Conservation (phyloP, 2,797 vertebrate species). For the Ctenopoma kingsleyae region DNA sequence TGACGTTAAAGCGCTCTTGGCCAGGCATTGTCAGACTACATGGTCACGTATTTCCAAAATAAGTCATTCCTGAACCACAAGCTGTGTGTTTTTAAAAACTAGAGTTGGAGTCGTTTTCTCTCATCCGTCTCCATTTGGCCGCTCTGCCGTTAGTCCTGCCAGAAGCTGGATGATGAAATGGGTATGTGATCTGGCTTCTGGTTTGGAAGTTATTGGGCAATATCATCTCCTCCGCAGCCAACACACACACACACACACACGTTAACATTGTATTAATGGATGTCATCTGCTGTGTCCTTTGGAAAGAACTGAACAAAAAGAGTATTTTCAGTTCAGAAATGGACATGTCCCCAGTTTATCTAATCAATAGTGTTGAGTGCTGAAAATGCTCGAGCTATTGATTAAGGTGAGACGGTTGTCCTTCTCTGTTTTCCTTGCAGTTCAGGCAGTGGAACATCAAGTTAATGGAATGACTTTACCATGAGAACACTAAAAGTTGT, state of each 20-base stretch:
- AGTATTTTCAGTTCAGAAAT: conserved; percentile 51
- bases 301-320: conserved; percentile 37
- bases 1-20: conserved; percentile 46
- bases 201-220: conserved; percentile 76
- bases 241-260: conserved; percentile 21
- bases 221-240: conserved; percentile 31
- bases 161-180: conserved; percentile 62
- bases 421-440: conserved; percentile 34
- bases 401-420: conserved; percentile 51
- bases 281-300: conserved; percentile 71
- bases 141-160: conserved; percentile 60
- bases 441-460: conserved; percentile 42
- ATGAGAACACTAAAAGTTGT: conserved; percentile 25
- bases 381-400: conserved; percentile 66
- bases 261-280: conserved; percentile 70
- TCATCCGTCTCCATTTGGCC: conserved; percentile 60
- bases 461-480: conserved; percentile 33
- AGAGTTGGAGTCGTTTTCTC: not conserved
- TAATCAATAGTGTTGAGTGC: conserved; percentile 71
- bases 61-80: conserved; percentile 33
- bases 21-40: conserved; percentile 45
- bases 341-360: conserved; percentile 50
- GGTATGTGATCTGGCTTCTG: conserved; percentile 62
- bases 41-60: conserved; percentile 50
- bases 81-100: conserved; percentile 16